phyloP scores from a whole-genome alignment of 2,113 vertebrate genomes.

The Ailurus styani region DNA sequence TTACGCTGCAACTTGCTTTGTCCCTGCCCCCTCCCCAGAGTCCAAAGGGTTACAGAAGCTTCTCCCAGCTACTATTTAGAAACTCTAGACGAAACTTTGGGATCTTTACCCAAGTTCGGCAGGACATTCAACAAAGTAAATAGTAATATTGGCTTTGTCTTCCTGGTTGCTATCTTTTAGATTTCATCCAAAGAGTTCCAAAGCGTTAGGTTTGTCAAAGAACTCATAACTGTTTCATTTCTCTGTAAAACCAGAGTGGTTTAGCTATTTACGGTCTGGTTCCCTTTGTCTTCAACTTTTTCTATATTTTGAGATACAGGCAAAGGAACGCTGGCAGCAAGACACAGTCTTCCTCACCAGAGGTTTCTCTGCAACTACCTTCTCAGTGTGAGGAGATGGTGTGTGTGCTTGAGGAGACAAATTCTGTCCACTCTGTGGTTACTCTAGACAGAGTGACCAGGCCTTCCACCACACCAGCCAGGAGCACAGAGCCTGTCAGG shows the following conservation, averaged over 20 bases:
- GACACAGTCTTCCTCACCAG: neutral
- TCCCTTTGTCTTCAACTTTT: neutral
- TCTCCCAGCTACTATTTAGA: constrained; percentile 62
- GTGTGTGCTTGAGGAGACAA: too few relatives aligned
- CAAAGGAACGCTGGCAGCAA: neutral
- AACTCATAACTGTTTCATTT: neutral
- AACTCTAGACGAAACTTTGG: constrained; percentile 61
- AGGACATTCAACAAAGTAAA: constrained; percentile 32
- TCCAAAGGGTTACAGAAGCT: neutral
- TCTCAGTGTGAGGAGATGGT: neutral
- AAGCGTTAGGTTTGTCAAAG: neutral
- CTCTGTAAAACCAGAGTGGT: neutral
- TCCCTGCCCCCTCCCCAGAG: too few relatives aligned
- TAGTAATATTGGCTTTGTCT: constrained; percentile 38
- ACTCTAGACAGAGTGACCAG: neutral
- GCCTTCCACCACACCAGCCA: neutral
- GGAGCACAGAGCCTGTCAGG: neutral
- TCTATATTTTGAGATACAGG: neutral
- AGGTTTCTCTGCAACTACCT: neutral
- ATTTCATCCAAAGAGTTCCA: neutral
- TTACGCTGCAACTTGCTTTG: neutral
- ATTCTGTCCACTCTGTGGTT: neutral
- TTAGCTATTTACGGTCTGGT: neutral
- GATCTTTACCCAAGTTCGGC: constrained; percentile 66
- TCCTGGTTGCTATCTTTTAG: constrained; percentile 1